Percentiles rank a stretch among this genome's conserved stretches.
phyloP scores from a whole-genome alignment of 1,140 invertebrate genomes.

The Ruditapes philippinarum region DNA sequence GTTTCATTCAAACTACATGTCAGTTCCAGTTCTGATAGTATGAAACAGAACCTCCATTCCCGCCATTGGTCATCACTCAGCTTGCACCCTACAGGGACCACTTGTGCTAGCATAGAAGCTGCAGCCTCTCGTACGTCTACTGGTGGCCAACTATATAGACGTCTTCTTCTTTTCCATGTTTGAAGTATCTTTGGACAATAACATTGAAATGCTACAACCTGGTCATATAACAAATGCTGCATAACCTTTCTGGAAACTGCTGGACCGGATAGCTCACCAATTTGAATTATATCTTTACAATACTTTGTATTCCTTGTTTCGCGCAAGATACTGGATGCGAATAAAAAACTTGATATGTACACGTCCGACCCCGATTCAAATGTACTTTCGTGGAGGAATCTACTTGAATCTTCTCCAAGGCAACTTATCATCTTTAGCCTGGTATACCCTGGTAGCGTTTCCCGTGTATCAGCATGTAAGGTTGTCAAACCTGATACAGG shows the following conservation, averaged over 20 bases:
- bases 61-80: neutral
- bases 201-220: constrained; percentile 9
- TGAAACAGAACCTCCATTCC: constrained; percentile 54
- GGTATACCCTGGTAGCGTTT: neutral
- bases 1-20: constrained; percentile 21
- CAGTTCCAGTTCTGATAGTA: neutral
- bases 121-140: neutral
- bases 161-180: neutral
- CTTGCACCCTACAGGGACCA: constrained; percentile 1
- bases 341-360: neutral
- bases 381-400: neutral
- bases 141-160: neutral
- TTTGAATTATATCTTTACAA: neutral
- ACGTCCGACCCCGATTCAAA: neutral
- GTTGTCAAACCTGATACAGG: neutral
- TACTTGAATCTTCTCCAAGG: neutral
- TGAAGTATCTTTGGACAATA: neutral
- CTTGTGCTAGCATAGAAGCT: neutral
- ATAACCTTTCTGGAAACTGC: neutral
- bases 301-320: neutral
- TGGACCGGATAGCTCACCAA: neutral
- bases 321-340: neutral
- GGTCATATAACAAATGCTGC: neutral
- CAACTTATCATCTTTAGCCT: neutral
- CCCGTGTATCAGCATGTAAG: neutral